Conservation (phyloP, 2,888 invertebrate species). For the Drosophila falleni region DNA sequence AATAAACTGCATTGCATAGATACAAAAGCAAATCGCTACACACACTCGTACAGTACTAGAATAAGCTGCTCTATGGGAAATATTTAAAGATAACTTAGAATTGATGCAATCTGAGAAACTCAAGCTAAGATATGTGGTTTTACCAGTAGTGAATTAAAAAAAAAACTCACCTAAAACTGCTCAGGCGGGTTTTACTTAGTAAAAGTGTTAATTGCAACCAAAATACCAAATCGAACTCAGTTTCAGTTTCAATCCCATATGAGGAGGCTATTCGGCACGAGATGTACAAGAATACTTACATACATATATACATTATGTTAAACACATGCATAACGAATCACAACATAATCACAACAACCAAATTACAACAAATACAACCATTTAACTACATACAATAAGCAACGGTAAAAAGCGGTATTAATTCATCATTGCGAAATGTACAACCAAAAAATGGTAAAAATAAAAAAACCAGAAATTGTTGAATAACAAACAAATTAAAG, state of each 20-base stretch:
- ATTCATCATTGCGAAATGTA: constrained; percentile 70
- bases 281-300: constrained; percentile 23
- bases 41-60: constrained; percentile 61
- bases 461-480: constrained; percentile 47
- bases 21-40: constrained; percentile 32
- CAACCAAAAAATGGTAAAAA: constrained; percentile 64
- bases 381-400: constrained; percentile 67
- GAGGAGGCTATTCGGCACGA: constrained; percentile 12
- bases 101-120: constrained; percentile 12
- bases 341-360: constrained; percentile 62
- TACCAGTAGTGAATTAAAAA: constrained; percentile 13
- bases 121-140: constrained; percentile 9
- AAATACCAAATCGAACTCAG: not conserved
- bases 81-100: constrained; percentile 35
- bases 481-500: constrained; percentile 34
- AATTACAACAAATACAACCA: constrained; percentile 45
- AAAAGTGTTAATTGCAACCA: constrained; percentile 7
- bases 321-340: constrained; percentile 45
- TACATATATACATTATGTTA: constrained; percentile 47
- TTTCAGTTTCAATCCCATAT: constrained; percentile 9
- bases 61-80: constrained; percentile 25
- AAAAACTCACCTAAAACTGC: constrained; percentile 2
- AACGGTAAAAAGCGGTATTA: constrained; percentile 66
- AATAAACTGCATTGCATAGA: constrained; percentile 44
- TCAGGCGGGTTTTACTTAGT: not conserved